Conservation (phyloP, 2,113 vertebrate species). For the Morphnarchus princeps region DNA sequence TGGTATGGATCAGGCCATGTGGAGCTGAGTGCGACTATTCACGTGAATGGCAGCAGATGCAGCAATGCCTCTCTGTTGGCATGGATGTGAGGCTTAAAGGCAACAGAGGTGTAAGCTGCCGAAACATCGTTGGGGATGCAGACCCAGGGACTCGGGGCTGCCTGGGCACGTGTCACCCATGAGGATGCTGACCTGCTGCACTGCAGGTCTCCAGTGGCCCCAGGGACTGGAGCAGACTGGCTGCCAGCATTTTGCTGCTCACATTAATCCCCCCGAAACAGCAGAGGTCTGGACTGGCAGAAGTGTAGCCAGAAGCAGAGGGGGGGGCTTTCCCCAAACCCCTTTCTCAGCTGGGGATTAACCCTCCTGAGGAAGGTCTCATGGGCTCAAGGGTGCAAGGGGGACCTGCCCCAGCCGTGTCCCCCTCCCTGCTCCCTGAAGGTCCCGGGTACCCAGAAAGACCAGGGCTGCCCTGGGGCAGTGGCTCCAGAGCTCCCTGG, state of each 20-base stretch:
- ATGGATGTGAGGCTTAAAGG: background rate
- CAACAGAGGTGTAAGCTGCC: background rate
- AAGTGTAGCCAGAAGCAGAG: background rate
- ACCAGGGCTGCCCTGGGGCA: background rate
- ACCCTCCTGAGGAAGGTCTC: background rate
- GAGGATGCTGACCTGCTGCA: background rate
- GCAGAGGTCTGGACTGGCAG: background rate
- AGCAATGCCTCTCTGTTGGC: no score
- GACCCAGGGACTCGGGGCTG: background rate
- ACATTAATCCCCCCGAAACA: background rate
- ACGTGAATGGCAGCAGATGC: rapidly evolving
- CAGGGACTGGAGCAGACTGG: no score
- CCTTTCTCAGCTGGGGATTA: background rate
- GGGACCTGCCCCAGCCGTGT: background rate
- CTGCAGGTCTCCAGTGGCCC: background rate
- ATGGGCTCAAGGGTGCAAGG: background rate
- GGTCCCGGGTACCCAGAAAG: no score
- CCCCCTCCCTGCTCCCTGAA: background rate
- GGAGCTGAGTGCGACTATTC: no score
- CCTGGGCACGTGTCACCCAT: no score
- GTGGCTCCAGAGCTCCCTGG: background rate
- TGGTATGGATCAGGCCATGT: rapidly evolving
- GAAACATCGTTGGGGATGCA: background rate
- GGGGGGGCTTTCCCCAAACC: background rate
- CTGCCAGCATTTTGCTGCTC: background rate